Evolutionary conservation across 2,888 invertebrate species (phyloP), one percentile per base, ranked within the genome.

Genomic region (Dynastes grantii): DNA sequence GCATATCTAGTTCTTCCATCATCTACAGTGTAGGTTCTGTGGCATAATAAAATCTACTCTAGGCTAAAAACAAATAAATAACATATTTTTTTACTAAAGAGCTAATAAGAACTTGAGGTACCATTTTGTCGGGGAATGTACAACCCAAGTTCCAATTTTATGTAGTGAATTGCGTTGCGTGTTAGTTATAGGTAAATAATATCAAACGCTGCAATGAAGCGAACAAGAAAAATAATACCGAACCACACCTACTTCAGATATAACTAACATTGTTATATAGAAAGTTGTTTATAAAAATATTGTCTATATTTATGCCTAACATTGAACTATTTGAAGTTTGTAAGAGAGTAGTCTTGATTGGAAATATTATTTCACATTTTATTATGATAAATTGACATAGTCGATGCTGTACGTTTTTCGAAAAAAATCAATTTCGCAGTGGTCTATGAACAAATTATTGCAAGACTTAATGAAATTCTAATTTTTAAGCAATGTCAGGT

Each of bases 231-330:
- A 29, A 63, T 63, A 63, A 63, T 32, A 32, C 6, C 3, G n/a
- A 5, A 63, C 63, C 32, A 32, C 63, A 32, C 32, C 63, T 29
- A 29, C 45, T 32, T 9, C 13, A 11, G 29, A 32, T 61, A 11
- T 1, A 61, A 11, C 13, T 4, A 32, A 2, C 32, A 29, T 63
- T 32, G 3, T 32, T 13, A 32, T 63, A 29, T 63, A 63, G 63
- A 63, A 63, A 63, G 63, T 63, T 63, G 63, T 63, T 13, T 32
- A 32, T 63, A 63, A 63, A 63, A 27, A 61, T 61, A 5, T 37
- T 37, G 5, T 37, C 32, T 63, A 32, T 32, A 45, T 45, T 45
- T 63, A 32, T 32, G 32, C n/a, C 11, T 13, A 63, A 32, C 63
- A 63, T 32, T 63, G n/a, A 63, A 63, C n/a, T 63, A 63, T 32